These are phyloP conservation scores for Lepidocyrtoides sp. DNA, from an alignment of 2,888 invertebrate genomes.

Conservation along the genomic window DNA sequence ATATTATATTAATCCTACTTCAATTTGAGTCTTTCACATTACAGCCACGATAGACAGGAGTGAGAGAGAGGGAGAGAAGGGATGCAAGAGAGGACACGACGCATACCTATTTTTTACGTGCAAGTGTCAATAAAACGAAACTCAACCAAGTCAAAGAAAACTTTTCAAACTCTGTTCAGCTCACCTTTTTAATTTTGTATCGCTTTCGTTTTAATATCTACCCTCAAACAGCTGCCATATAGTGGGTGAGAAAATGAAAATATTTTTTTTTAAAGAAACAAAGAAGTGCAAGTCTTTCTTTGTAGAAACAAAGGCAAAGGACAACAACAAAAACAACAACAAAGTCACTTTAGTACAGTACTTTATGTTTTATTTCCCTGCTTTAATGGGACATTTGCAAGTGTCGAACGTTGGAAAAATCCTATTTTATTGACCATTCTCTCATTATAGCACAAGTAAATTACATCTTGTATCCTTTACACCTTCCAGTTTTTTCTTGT, in stretches of 20 bases:
- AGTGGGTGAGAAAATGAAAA: neutral
- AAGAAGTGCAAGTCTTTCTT: no score
- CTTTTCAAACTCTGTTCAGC: neutral
- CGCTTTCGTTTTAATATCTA: neutral
- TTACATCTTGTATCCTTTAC: neutral
- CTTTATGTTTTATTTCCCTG: slow-evolving; percentile 38
- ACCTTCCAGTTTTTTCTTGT: slow-evolving; percentile 33
- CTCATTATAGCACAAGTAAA: slow-evolving; percentile 37
- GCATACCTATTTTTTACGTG: neutral
- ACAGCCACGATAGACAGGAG: neutral
- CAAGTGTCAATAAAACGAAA: neutral
- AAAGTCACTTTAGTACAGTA: slow-evolving; percentile 1
- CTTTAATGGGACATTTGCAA: slow-evolving; percentile 54
- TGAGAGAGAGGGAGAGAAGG: no score
- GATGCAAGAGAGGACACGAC: no score
- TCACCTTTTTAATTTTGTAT: neutral
- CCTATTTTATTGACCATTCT: slow-evolving; percentile 35
- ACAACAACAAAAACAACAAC: no score
- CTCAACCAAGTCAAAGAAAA: neutral
- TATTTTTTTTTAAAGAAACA: no score
- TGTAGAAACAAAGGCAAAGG: neutral
- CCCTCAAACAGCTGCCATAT: neutral
- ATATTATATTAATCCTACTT: no score
- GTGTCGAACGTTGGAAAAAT: slow-evolving; percentile 17
- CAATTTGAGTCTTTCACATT: no score